Conservation (phyloP, 2,888 invertebrate species). For the Cerceris rybyensis region DNA sequence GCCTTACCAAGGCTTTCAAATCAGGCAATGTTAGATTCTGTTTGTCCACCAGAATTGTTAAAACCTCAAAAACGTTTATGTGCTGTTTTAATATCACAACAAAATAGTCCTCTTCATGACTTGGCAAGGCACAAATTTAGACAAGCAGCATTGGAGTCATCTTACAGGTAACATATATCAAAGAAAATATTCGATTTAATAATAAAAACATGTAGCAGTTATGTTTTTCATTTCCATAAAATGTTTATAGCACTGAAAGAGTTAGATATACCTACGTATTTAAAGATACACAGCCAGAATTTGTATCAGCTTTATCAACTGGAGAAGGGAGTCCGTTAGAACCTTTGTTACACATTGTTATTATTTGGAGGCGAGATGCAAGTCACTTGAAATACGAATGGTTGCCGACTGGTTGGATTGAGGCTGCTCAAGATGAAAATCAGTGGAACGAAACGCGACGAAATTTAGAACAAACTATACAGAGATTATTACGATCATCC, state of each 20-base stretch:
- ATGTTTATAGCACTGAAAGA: constrained; percentile 80
- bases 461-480: constrained; percentile 88
- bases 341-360: constrained; percentile 90
- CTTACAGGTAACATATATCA: constrained; percentile 83
- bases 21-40: constrained; percentile 91
- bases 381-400: constrained; percentile 96
- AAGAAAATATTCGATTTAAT: neutral
- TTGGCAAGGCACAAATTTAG: constrained; percentile 87
- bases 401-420: constrained; percentile 88
- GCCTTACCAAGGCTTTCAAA: constrained; percentile 94
- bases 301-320: constrained; percentile 88
- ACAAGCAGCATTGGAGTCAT: constrained; percentile 87
- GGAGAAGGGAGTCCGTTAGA: constrained; percentile 85
- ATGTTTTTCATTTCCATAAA: constrained; percentile 1
- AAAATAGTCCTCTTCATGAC: constrained; percentile 85
- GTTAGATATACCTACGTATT: constrained; percentile 95
- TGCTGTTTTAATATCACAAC: constrained; percentile 90
- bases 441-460: constrained; percentile 88
- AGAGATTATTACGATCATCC: constrained; percentile 87
- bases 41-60: constrained; percentile 95
- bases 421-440: constrained; percentile 82
- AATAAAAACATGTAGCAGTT: neutral
- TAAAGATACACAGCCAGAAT: constrained; percentile 91
- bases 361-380: constrained; percentile 94
- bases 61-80: constrained; percentile 89